Base-by-base conservation (phyloP, 2,888 invertebrate genomes). In the Drosophila leonis region DNA sequence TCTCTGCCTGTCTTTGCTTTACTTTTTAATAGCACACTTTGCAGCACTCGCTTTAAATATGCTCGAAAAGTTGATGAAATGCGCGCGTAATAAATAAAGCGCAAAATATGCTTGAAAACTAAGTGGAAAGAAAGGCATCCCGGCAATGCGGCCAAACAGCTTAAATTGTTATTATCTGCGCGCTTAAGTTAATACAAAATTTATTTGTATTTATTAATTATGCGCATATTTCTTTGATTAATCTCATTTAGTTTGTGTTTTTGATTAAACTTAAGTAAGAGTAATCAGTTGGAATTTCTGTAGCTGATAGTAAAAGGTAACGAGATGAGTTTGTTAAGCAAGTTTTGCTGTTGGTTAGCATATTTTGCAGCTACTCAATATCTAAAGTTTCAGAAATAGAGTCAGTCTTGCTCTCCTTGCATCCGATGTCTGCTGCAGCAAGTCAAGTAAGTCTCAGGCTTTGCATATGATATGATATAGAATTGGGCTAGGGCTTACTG, bases 1-100 rank as follows among this genome's bases (percentile, higher is more conserved):
- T 4, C 9, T 27, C 27, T 7, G 6, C 8, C n/a, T 29, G 13
- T 0, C n/a, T 10, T 44, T 33, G 18, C 13, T 31, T 13, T 46
- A n/a, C 12, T 68, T 68, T 75, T 73, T 73, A 59, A 65, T 77
- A 27, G 73, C 66, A 57, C 55, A 66, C 72, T 72, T 72, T 75
- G 54, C 52, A 61, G 54, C 49, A 29, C 18, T 42, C 37, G 41
- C 18, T 24, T n/a, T 29, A 72, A 64, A 73, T 64, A 56, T 31
- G 59, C 12, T 66, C 29, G 20, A 37, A 52, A 39, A 65, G 31
- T 65, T 42, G 48, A 24, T 12, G 20, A 72, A 66, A 55, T 48
- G 41, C 13, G 33, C 20, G 39, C 41, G 37, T 49, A 46, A 57
- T 49, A 68, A 68, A 51, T 51, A 44, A 49, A 49, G 49, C 37